Conservation (phyloP, 2,113 vertebrate genomes). For the pig (Sus scrofa) region DNA sequence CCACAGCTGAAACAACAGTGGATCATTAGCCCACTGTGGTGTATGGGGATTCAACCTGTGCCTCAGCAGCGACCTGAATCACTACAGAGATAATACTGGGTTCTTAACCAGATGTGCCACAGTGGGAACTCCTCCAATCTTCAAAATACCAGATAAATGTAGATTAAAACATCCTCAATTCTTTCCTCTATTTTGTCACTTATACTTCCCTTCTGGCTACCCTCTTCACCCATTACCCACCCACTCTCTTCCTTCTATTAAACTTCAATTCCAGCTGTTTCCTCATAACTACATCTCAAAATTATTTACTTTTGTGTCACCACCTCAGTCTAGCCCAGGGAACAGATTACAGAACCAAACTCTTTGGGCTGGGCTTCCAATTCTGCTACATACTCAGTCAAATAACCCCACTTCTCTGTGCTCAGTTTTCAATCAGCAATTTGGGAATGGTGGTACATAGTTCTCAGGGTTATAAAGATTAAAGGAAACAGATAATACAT, state of each 20-base stretch:
- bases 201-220: neutral
- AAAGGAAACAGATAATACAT: neutral
- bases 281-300: too few species aligned
- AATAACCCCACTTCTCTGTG: neutral
- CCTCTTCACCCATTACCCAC: too few species aligned
- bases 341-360: neutral
- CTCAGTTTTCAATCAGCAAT: neutral
- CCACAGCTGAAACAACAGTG: too few species aligned
- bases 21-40: too few species aligned
- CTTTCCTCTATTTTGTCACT: neutral
- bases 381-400: neutral
- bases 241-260: too few species aligned
- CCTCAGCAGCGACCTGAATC: too few species aligned
- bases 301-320: too few species aligned
- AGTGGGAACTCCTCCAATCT: neutral
- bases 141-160: conserved; percentile 5
- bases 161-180: neutral
- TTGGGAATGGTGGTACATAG: neutral
- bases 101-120: too few species aligned
- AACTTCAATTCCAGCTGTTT: too few species aligned
- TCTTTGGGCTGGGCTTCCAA: neutral
- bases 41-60: too few species aligned
- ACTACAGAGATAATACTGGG: too few species aligned
- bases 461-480: neutral
- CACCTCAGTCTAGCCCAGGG: neutral